phyloP scores from a whole-genome alignment of 2,888 invertebrate species.

The Eristalis arbustorum region DNA sequence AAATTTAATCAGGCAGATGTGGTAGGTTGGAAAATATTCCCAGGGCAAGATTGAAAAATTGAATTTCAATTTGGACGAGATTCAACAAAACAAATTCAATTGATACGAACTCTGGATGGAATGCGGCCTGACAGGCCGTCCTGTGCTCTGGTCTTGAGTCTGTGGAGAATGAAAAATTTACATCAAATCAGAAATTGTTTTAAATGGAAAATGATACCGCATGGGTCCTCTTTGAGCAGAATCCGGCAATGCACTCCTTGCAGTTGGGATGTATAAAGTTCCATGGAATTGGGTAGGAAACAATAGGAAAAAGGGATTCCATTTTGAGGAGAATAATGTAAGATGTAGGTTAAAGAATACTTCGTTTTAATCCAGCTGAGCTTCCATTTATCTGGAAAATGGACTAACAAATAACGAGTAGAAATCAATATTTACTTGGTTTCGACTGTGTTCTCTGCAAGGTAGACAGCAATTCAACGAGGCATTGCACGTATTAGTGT shows the following conservation, averaged over 20 bases:
- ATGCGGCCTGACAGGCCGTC: constrained; percentile 17
- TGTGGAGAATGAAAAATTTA: neutral
- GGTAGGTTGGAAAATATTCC: constrained; percentile 11
- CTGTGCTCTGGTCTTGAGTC: neutral
- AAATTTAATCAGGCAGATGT: constrained; percentile 19
- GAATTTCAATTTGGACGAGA: constrained; percentile 60
- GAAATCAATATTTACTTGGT: too few species aligned
- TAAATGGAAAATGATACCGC: neutral
- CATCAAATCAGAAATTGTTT: neutral
- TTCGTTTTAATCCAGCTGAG: too few species aligned
- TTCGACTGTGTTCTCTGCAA: too few species aligned
- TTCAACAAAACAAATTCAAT: constrained; percentile 61
- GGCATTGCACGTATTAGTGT: too few species aligned
- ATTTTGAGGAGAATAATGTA: neutral
- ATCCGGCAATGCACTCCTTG: neutral
- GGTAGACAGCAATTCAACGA: too few species aligned
- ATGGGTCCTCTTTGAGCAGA: neutral
- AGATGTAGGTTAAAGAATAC: too few species aligned
- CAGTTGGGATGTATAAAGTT: neutral
- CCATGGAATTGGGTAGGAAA: too few species aligned
- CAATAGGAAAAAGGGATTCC: neutral
- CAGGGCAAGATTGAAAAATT: constrained; percentile 35
- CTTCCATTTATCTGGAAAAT: too few species aligned
- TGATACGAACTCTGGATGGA: constrained; percentile 33
- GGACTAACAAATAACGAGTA: too few species aligned